Evolutionary conservation across 2,113 vertebrate species (phyloP), one percentile per base, ranked within the genome.

Genomic region (Tragelaphus imberbis): DNA sequence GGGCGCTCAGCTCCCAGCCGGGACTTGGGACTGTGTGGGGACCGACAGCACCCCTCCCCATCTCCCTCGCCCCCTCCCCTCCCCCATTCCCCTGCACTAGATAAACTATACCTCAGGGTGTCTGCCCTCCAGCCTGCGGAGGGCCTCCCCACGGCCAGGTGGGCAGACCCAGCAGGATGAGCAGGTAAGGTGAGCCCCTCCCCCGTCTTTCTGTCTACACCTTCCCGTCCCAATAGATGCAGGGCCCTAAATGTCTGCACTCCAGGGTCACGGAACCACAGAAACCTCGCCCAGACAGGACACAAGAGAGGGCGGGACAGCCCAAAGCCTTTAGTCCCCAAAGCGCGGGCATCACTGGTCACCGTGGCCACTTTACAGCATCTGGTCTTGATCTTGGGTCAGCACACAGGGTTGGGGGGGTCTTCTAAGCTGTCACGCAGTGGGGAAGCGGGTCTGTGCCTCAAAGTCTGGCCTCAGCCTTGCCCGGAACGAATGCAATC

Each of bases 41-140:
- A 16, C 40, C 0, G 21, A 4, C 19, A 2, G 16, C 10, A 7
- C 21, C 16, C 21, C 13, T 51, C 0, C 0, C 0, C n/a, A 2
- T 0, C 12, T 13, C 59, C 12, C 28, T 10, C 10, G 2, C 59
- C 27, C 6, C 8, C 6, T 0, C 49, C n/a, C 15, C 63, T 19
- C 33, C 5, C 1, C 14, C 15, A 28, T 0, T 2, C 11, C 40
- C 40, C 47, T 0, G 13, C 27, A 55, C 15, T 9, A 6, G 3
- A 17, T 14, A 25, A 16, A 17, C 5, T 8, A 16, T 44, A 16
- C 1, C 2, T 19, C 4, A n/a, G 19, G 12, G 11, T 27, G 84
- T 61, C 88, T n/a, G 71, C 30, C 36, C 40, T 47, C 71, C 56
- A 19, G 21, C 36, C 2, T 44, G 25, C 1, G 3, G 14, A n/a